Evolutionary conservation across 2,797 vertebrate genomes (phyloP).

Genomic region (Schizopygopsis pylzovi): DNA sequence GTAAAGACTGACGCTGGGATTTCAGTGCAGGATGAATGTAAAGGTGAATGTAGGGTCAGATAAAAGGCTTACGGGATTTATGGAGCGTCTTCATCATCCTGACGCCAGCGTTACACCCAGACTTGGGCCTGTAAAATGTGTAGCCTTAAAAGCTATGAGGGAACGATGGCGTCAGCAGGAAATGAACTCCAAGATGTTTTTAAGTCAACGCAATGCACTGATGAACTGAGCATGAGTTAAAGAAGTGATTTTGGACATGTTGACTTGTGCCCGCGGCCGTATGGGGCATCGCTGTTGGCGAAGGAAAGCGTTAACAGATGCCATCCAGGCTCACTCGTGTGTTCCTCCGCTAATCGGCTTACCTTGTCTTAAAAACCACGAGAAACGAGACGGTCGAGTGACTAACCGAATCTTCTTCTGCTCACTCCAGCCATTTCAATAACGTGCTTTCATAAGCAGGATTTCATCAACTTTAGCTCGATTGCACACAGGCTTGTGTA

Average conservation of each 20-base stretch:
- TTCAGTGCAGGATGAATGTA: conserved; percentile 44
- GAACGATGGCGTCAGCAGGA: neutral
- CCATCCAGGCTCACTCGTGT: conserved; percentile 49
- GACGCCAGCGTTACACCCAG: conserved; percentile 6
- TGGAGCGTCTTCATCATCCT: conserved; percentile 33
- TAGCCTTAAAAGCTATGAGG: neutral
- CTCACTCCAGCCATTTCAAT: conserved; percentile 13
- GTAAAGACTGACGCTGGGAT: conserved; percentile 44
- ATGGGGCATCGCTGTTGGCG: conserved; percentile 48
- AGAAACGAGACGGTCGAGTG: conserved; percentile 51
- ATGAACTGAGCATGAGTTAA: neutral
- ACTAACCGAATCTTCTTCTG: conserved; percentile 48
- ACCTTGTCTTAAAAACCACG: conserved; percentile 53
- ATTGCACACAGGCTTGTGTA: no score
- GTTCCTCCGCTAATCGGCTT: conserved; percentile 64
- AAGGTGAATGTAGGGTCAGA: conserved; percentile 37
- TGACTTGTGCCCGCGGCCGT: neutral
- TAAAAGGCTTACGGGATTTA: conserved; percentile 43
- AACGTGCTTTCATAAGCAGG: neutral
- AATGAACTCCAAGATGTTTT: neutral
- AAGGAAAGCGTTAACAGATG: conserved; percentile 59
- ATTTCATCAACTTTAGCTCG: neutral
- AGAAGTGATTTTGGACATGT: neutral
- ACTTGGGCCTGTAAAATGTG: conserved; percentile 24
- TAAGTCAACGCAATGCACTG: neutral